phyloP scores from a whole-genome alignment of 2,113 vertebrate species.

The Pseudonaja textilis region DNA sequence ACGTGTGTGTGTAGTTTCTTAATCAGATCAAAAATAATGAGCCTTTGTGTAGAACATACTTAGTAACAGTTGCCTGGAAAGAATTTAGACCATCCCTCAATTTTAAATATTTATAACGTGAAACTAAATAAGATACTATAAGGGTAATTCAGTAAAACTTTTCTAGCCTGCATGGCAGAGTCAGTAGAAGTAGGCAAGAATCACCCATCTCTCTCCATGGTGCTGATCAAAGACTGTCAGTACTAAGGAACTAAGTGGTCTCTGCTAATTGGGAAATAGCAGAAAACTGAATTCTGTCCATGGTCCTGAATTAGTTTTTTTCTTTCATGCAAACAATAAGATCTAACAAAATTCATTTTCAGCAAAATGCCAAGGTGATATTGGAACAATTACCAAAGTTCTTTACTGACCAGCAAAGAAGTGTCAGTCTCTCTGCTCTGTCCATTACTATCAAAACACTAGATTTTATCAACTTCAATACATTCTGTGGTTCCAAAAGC shows the following conservation, averaged over 20 bases:
- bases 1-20: background rate
- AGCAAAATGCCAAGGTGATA: background rate
- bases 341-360: background rate
- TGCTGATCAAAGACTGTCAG: conserved; percentile 3
- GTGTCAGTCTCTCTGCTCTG: background rate
- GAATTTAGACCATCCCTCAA: conserved; percentile 50
- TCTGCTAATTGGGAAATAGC: background rate
- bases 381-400: background rate
- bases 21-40: conserved; percentile 34
- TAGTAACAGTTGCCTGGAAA: conserved; percentile 55
- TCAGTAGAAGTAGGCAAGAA: background rate
- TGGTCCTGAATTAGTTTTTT: background rate
- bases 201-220: conserved; percentile 5
- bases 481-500: background rate
- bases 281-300: background rate
- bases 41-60: conserved; percentile 47
- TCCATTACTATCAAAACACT: background rate
- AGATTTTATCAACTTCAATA: background rate
- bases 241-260: background rate
- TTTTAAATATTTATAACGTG: conserved; percentile 55
- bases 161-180: background rate
- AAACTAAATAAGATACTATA: conserved; percentile 33
- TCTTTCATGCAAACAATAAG: background rate
- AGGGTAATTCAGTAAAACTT: conserved; percentile 9
- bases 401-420: background rate